These are phyloP conservation scores for Bombus ignitus DNA, from an alignment of 1,140 invertebrate species.

Conservation along the genomic window DNA sequence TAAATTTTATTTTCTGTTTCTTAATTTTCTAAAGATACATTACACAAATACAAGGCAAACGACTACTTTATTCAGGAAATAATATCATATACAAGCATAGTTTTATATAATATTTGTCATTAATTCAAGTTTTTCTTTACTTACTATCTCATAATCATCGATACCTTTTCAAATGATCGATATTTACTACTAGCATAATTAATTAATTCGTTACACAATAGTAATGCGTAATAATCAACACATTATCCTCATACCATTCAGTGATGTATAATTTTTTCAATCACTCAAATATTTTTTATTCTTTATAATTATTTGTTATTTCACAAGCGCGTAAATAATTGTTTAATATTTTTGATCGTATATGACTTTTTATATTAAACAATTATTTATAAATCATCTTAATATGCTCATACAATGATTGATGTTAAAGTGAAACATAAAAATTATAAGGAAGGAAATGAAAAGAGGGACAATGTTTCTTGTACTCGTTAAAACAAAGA, in stretches of 20 bases:
- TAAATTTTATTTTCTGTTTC: constrained; percentile 48
- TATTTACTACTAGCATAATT: constrained; percentile 65
- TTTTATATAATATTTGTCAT: constrained; percentile 76
- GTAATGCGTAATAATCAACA: constrained; percentile 67
- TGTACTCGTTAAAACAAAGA: constrained; percentile 67
- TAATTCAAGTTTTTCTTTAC: constrained; percentile 65
- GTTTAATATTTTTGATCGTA: constrained; percentile 34
- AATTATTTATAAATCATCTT: constrained; percentile 52
- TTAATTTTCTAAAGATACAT: constrained; percentile 67
- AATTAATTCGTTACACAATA: constrained; percentile 68
- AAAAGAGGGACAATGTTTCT: constrained; percentile 56
- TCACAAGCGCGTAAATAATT: constrained; percentile 50
- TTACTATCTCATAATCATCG: constrained; percentile 63
- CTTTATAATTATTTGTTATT: constrained; percentile 43
- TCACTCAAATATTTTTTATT: constrained; percentile 55
- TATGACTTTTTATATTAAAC: constrained; percentile 50
- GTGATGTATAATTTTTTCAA: constrained; percentile 53
- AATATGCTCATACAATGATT: constrained; percentile 65
- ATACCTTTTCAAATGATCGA: constrained; percentile 54
- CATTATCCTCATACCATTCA: constrained; percentile 49
- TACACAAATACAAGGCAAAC: constrained; percentile 74
- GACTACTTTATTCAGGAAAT: constrained; percentile 78
- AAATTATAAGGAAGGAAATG: constrained; percentile 58
- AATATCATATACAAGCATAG: constrained; percentile 78
- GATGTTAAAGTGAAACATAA: constrained; percentile 50